Conservation (phyloP, 2,888 invertebrate species). For the Plebejus anna region DNA sequence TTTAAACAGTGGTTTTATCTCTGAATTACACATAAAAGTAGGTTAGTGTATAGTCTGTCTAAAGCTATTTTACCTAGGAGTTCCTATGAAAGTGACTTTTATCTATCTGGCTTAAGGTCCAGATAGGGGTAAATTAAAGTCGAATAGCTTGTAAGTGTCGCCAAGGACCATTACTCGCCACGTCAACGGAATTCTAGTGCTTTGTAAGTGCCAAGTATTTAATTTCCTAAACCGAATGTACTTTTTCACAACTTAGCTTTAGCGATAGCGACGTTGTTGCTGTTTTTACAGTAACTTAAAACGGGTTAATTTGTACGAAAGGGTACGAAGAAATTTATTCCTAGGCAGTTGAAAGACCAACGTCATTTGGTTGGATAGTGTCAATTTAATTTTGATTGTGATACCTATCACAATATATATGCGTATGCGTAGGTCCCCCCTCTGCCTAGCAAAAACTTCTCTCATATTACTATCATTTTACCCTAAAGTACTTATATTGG, state of each 20-base stretch:
- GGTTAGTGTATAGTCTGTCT: constrained; percentile 1
- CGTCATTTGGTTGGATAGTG: no score
- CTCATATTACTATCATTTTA: no score
- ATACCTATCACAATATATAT: no score
- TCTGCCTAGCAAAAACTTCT: no score
- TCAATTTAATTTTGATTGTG: no score
- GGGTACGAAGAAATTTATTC: no score
- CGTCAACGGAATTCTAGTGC: constrained; percentile 27
- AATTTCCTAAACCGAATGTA: constrained; percentile 27
- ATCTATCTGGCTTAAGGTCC: background rate
- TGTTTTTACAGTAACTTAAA: background rate
- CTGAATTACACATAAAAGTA: constrained; percentile 20
- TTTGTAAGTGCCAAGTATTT: constrained; percentile 29
- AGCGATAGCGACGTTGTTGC: background rate
- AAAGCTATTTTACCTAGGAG: background rate
- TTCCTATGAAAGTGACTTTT: background rate
- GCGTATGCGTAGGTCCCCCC: no score
- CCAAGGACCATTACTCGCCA: constrained; percentile 22
- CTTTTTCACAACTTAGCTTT: background rate
- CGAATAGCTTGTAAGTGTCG: constrained; percentile 4
- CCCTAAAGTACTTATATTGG: no score
- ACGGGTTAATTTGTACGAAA: background rate
- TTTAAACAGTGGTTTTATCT: constrained; percentile 20
- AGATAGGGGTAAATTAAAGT: background rate
- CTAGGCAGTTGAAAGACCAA: no score